Evolutionary conservation across 2,888 invertebrate species (phyloP).

Genomic region (Dione vanillae): DNA sequence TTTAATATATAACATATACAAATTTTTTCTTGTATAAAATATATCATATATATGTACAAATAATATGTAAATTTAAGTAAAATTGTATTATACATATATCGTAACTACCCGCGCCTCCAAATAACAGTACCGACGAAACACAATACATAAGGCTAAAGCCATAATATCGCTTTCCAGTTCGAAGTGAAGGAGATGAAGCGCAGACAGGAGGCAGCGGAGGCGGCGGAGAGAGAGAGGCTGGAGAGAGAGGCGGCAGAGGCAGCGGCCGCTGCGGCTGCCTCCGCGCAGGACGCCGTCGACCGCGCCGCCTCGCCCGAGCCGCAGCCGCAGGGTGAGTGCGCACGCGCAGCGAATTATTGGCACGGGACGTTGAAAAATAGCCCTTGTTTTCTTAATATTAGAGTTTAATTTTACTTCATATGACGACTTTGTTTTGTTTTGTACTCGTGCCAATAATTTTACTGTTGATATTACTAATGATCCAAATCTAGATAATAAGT

Average conservation of each 20-base stretch:
- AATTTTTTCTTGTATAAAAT: too few species aligned
- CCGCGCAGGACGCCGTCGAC: conserved; percentile 72
- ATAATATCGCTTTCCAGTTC: conserved; percentile 86
- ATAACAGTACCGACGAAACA: neutral
- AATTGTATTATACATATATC: neutral
- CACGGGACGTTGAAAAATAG: neutral
- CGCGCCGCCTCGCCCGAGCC: conserved; percentile 71
- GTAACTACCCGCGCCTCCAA: conserved; percentile 16
- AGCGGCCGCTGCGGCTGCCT: conserved; percentile 69
- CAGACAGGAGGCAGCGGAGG: conserved; percentile 93
- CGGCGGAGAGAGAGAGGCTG: conserved; percentile 89
- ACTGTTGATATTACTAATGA: neutral
- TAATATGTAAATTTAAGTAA: neutral
- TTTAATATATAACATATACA: too few species aligned
- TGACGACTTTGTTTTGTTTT: neutral
- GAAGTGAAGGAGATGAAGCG: conserved; percentile 98
- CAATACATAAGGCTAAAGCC: neutral
- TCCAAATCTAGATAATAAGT: too few species aligned
- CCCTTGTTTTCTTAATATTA: neutral
- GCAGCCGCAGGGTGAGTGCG: conserved; percentile 64
- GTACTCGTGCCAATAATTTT: conserved; percentile 1
- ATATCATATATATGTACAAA: neutral
- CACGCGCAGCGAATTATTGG: neutral
- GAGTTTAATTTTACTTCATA: neutral
- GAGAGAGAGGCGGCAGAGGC: conserved; percentile 84